Evolutionary conservation across 2,797 vertebrate genomes (phyloP), one percentile per base, ranked within the genome.

Genomic region (Masticophis lateralis): DNA sequence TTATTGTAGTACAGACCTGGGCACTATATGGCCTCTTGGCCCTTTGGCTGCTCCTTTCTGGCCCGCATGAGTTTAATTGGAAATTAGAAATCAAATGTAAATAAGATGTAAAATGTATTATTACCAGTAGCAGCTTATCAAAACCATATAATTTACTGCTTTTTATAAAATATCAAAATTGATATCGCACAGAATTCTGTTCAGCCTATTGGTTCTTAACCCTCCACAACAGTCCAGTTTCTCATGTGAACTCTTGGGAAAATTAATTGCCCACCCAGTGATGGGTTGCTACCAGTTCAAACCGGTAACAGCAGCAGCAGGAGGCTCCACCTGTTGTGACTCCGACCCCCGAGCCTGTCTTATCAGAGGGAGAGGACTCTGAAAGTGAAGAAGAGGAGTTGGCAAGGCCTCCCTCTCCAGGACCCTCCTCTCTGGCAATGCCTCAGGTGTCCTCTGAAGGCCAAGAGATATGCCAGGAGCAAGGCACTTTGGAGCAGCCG

Each of bases 1-100:
- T 60, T 93, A 92, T 83, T 88, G 94, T 88, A 6, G 66, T 89
- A 89, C n/a, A 32, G 28, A 69, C n/a, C 63, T 69, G 28, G 63
- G 28, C 28, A 66, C 32, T 66, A 16, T 32, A 66, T 66, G 63
- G 28, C 4, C 28, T 4, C 28, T 66, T 32, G 13, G 13, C 5
- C 63, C 63, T 69, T 69, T 32, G n/a, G 63, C n/a, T 32, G 13
- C 63, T 32, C 63, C 5, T 69, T 13, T 69, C n/a, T 69, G 28
- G 63, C 28, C n/a, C 32, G n/a, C n/a, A 66, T 16, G n/a, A 32
- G 28, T 32, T 69, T 32, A 69, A 69, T 1, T 69, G 63, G 63
- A 69, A 14, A 32, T 69, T 69, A 69, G 63, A 69, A 32, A 69
- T 69, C 63, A 32, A 69, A 32, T 16, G n/a, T 69, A 69, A 66